Evolutionary conservation across 2,113 vertebrate species (phyloP).

Genomic region (Arothron firmamentum): DNA sequence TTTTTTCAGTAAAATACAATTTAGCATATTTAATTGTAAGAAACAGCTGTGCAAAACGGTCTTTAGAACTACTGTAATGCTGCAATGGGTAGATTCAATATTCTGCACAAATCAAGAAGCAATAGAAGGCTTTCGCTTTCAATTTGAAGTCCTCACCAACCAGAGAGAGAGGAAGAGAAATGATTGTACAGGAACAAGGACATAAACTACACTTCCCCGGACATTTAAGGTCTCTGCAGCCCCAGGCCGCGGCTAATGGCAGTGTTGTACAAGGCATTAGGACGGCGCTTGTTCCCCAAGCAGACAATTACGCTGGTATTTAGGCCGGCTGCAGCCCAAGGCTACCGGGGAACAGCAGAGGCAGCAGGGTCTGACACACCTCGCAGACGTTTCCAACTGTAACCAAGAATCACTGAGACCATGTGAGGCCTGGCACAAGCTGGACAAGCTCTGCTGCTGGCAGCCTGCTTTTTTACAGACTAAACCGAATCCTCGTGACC

Average conservation of each 20-base stretch:
- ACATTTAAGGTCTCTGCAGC: conserved; percentile 78
- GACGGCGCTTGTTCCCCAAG: conserved; percentile 70
- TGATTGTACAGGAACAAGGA: conserved; percentile 35
- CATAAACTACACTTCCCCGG: conserved; percentile 68
- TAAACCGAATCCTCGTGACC: not conserved
- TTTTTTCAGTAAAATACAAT: too few species aligned
- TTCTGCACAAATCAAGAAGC: not conserved
- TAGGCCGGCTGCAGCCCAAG: conserved; percentile 82
- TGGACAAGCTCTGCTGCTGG: conserved; percentile 7
- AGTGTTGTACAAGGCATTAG: conserved; percentile 88
- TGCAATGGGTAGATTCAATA: not conserved
- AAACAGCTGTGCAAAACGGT: not conserved
- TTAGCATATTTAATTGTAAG: not conserved
- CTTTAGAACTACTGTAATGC: not conserved
- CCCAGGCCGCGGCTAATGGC: conserved; percentile 85
- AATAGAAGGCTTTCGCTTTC: not conserved
- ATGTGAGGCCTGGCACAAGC: not conserved
- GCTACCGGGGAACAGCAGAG: conserved; percentile 72
- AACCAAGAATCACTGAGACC: conserved; percentile 16
- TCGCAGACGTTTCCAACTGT: conserved; percentile 62
- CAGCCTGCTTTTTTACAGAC: conserved; percentile 32
- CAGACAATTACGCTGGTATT: conserved; percentile 88
- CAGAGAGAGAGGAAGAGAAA: conserved; percentile 31
- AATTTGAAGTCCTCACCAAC: not conserved
- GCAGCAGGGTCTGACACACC: conserved; percentile 72